phyloP scores from a whole-genome alignment of 2,888 invertebrate species.

The Tipula confusa region DNA sequence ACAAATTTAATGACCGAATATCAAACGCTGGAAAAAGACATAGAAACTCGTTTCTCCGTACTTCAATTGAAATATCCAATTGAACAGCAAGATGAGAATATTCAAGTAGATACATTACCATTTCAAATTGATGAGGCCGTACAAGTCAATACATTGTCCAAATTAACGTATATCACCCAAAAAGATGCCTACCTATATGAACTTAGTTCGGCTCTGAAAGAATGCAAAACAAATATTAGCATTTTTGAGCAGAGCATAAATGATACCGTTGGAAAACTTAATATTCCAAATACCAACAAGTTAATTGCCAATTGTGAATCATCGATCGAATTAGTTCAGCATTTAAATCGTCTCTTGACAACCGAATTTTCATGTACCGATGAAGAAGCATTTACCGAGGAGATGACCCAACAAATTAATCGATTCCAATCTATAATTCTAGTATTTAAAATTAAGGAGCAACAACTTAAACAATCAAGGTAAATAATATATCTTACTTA shows the following conservation, averaged over 20 bases:
- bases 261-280: constrained; percentile 56
- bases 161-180: constrained; percentile 63
- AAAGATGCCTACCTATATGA: constrained; percentile 79
- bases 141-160: constrained; percentile 75
- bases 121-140: constrained; percentile 73
- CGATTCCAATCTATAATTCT: constrained; percentile 65
- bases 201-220: constrained; percentile 65
- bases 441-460: constrained; percentile 68
- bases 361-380: constrained; percentile 68
- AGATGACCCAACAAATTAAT: constrained; percentile 61
- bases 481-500: constrained; percentile 50
- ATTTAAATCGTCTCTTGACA: constrained; percentile 68
- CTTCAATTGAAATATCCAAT: constrained; percentile 49
- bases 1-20: constrained; percentile 63
- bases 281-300: constrained; percentile 69
- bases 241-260: constrained; percentile 60
- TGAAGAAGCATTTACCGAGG: constrained; percentile 61
- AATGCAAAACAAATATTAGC: constrained; percentile 64
- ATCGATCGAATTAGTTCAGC: constrained; percentile 74
- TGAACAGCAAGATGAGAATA: constrained; percentile 55
- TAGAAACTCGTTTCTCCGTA: constrained; percentile 53
- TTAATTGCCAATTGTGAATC: constrained; percentile 74
- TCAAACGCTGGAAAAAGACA: constrained; percentile 59
- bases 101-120: constrained; percentile 69
- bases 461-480: constrained; percentile 74